Evolutionary conservation across 2,113 vertebrate species (phyloP).

Genomic region (Dipodomys stephensi): DNA sequence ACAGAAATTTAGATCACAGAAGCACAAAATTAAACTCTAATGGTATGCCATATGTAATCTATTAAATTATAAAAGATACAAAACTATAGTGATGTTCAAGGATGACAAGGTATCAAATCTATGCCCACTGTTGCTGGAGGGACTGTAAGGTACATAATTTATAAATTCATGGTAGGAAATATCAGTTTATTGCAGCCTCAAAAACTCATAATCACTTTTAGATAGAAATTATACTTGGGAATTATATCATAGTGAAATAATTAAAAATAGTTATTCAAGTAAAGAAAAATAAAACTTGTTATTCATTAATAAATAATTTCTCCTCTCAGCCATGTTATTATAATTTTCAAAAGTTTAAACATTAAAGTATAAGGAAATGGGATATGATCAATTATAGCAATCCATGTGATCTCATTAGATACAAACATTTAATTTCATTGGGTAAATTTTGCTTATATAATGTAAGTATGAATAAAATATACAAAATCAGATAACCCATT

Average conservation of each 20-base stretch:
- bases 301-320: neutral
- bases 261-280: no score
- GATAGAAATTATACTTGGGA: neutral
- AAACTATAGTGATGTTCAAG: neutral
- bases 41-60: neutral
- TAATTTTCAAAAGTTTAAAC: neutral
- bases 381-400: neutral
- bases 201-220: neutral
- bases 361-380: neutral
- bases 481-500: neutral
- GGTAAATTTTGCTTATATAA: neutral
- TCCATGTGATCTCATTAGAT: neutral
- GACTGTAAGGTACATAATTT: neutral
- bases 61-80: slow-evolving; percentile 13
- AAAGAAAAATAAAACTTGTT: no score
- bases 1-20: neutral
- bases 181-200: neutral
- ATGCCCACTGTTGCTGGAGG: neutral
- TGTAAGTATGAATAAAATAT: neutral
- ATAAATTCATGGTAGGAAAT: slow-evolving; percentile 34
- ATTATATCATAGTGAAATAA: neutral
- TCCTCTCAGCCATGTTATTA: neutral
- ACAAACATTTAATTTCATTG: neutral
- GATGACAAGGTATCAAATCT: neutral
- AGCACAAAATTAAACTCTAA: slow-evolving; percentile 18